Conservation (phyloP, 1,140 invertebrate species). For the Leptinotarsa texana region DNA sequence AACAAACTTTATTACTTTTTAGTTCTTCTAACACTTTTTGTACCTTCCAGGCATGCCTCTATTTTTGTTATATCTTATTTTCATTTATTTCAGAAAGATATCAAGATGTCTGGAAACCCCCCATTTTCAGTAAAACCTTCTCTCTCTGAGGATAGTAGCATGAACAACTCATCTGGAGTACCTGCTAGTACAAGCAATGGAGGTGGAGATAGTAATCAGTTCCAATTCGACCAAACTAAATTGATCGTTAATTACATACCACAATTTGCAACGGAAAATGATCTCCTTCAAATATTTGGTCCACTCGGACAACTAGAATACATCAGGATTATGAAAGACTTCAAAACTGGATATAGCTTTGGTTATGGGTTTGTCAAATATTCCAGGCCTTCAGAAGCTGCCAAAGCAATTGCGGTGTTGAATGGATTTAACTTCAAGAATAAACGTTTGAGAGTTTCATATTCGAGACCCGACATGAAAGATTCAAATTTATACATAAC, state of each 20-base stretch:
- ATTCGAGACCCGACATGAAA: conserved; percentile 89
- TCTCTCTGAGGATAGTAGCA: background rate
- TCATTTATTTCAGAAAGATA: conserved; percentile 19
- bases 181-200: conserved; percentile 39
- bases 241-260: conserved; percentile 96
- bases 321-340: conserved; percentile 90
- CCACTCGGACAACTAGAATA: conserved; percentile 85
- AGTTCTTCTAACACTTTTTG: no score
- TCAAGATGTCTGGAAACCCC: conserved; percentile 29
- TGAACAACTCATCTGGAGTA: conserved; percentile 1
- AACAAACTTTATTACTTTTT: no score
- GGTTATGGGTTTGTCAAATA: conserved; percentile 98
- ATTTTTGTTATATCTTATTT: background rate
- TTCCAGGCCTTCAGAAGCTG: conserved; percentile 79
- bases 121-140: background rate
- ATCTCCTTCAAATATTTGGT: conserved; percentile 85
- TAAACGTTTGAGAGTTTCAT: conserved; percentile 77
- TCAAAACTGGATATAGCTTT: conserved; percentile 90
- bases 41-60: no score
- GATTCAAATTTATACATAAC: conserved; percentile 94
- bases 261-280: conserved; percentile 89
- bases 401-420: conserved; percentile 80
- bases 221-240: conserved; percentile 66
- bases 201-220: conserved; percentile 39
- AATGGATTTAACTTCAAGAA: conserved; percentile 71